phyloP scores from a whole-genome alignment of 2,888 invertebrate species.

The Sphinx pinastri region DNA sequence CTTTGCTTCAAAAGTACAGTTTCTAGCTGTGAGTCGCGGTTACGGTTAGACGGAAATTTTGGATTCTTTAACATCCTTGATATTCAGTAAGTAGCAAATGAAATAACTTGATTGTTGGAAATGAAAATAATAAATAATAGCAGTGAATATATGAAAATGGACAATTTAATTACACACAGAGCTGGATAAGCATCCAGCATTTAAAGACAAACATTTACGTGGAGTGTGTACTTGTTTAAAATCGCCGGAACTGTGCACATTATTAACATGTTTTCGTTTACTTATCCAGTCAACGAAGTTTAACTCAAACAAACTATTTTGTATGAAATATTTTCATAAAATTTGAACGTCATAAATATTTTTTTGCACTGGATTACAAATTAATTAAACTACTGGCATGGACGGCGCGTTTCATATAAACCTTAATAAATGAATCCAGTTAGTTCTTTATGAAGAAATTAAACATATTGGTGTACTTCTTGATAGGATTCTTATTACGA shows the following conservation, averaged over 20 bases:
- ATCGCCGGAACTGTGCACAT: not conserved
- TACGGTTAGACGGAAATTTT: not conserved
- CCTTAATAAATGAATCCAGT: too few species aligned
- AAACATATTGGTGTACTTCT: too few species aligned
- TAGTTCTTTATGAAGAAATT: too few species aligned
- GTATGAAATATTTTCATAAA: not conserved
- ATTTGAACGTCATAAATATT: not conserved
- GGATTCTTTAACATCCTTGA: not conserved
- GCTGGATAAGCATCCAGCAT: not conserved
- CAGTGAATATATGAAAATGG: not conserved
- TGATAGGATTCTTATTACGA: too few species aligned
- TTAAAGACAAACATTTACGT: not conserved
- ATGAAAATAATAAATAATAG: conserved; percentile 1
- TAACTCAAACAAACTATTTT: not conserved
- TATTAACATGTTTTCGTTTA: not conserved
- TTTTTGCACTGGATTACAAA: too few species aligned
- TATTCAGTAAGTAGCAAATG: not conserved
- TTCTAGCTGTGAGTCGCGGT: not conserved
- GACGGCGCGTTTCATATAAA: too few species aligned
- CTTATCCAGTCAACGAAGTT: not conserved
- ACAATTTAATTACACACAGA: not conserved
- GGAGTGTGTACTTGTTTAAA: not conserved
- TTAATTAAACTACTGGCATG: too few species aligned
- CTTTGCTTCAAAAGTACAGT: not conserved
- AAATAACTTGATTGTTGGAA: not conserved